phyloP scores from a whole-genome alignment of 2,888 invertebrate genomes.

The Cetonia aurata region DNA sequence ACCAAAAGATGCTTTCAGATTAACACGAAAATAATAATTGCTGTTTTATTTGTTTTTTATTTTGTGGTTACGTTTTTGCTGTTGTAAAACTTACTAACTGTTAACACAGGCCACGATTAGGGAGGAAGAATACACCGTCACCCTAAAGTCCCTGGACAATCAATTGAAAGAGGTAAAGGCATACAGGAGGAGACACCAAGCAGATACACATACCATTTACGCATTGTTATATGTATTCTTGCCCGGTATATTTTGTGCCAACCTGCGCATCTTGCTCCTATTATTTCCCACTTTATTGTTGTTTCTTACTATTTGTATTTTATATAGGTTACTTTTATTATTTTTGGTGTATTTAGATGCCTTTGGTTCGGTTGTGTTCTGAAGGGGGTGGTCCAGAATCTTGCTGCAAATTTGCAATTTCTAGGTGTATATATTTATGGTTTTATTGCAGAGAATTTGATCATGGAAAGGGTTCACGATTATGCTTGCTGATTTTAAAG shows the following conservation, averaged over 20 bases:
- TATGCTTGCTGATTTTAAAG: too few species aligned
- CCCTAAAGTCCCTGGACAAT: constrained; percentile 90
- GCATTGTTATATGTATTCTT: constrained; percentile 13
- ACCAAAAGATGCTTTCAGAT: constrained; percentile 2
- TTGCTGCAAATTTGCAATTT: constrained; percentile 14
- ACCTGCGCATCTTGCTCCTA: constrained; percentile 17
- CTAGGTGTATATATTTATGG: constrained; percentile 23
- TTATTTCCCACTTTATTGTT: constrained; percentile 27
- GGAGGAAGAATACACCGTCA: constrained; percentile 93
- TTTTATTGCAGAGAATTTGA: constrained; percentile 5
- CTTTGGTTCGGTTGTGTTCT: constrained; percentile 2
- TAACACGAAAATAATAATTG: background rate
- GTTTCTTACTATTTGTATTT: background rate
- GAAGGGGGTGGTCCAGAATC: constrained; percentile 34
- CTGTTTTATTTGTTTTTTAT: constrained; percentile 26
- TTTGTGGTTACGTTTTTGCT: constrained; percentile 11
- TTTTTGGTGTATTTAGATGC: constrained; percentile 29
- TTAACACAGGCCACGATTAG: constrained; percentile 89
- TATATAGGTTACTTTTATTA: background rate
- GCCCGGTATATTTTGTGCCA: constrained; percentile 21
- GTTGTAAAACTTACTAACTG: constrained; percentile 55
- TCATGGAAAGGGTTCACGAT: background rate
- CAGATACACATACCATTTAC: background rate
- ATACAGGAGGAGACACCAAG: constrained; percentile 33
- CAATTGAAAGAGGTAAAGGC: constrained; percentile 92